These are phyloP conservation scores for Mormyrops boulengeri DNA, from an alignment of 2,797 vertebrate species.

Conservation along the genomic window DNA sequence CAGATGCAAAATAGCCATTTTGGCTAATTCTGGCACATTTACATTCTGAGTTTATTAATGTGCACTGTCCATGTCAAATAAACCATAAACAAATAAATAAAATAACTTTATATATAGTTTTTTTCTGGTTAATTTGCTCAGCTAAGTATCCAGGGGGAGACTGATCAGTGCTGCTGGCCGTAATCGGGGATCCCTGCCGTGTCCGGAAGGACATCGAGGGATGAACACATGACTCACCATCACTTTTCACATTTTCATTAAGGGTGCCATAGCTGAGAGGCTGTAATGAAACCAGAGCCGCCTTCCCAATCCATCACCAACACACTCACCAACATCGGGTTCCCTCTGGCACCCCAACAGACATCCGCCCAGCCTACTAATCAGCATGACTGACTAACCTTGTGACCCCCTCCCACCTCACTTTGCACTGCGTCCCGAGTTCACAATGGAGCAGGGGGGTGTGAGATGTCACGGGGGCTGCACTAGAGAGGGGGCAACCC, in stretches of 20 bases:
- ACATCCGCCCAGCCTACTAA: background rate
- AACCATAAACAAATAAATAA: no score
- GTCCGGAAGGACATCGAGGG: slow-evolving; percentile 29
- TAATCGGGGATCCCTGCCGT: slow-evolving; percentile 52
- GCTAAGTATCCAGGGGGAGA: slow-evolving; percentile 64
- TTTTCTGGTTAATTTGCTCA: slow-evolving; percentile 63
- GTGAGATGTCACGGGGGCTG: background rate
- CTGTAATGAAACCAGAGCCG: background rate
- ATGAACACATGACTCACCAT: background rate
- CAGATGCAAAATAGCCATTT: no score
- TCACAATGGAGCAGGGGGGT: background rate
- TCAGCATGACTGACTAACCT: slow-evolving; percentile 4
- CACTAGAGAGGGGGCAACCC: background rate
- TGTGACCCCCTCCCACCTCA: background rate
- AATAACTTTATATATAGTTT: slow-evolving; percentile 43
- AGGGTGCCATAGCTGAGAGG: background rate
- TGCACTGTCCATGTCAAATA: no score
- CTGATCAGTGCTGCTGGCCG: slow-evolving; percentile 64
- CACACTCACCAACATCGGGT: slow-evolving; percentile 20
- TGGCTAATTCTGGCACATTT: no score
- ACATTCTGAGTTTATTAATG: no score
- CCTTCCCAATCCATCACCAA: background rate
- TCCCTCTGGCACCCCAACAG: background rate
- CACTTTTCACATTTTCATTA: background rate
- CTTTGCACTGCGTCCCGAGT: background rate